Base-by-base conservation (phyloP, 2,113 vertebrate genomes). In the Grammomys dolichurus region DNA sequence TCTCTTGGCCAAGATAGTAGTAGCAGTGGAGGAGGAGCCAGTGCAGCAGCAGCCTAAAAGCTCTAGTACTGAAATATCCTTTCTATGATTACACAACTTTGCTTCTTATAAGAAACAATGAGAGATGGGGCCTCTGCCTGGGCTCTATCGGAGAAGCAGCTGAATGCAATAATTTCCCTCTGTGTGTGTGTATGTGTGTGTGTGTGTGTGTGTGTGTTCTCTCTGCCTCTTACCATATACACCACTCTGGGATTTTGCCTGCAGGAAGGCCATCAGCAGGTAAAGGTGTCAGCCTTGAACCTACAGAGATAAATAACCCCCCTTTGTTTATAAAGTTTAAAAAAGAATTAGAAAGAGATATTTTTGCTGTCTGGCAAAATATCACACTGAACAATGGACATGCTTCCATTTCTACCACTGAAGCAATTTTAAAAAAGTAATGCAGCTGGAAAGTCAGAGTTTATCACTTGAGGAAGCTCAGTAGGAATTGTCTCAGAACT, bases 401-500 rank as follows among this genome's bases (percentile, higher is more conserved):
- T 24, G 51, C 11, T 69, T 67, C 19, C 43, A 67, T 87, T 69
- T 87, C 51, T 19, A 87, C 43, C 84, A 87, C 43, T 51, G 63
- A 87, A 51, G 31, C 19, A 51, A 20, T 36, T 10, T 11, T 31
- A 77, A 87, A 87, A 87, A 87, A 87, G 96, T 89, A 0, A 99
- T 99, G 90, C 98, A 98, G 36, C 19, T 48, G 94, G 98, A 99
- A 90, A 97, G 94, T 11, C 98, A 98, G 96, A 98, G 98, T 95
- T 78, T 98, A 58, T 96, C 48, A 43, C 96, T 48, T 92, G 96
- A 0, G 90, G 92, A 87, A 98, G 96, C 75, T 97, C 76, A 0
- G 84, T 97, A 0, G 5, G 89, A 0, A 13, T 67, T 5, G 90
- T 91, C 20, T 48, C 56, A 0, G 98, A 99, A 84, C 81, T 96